Conservation (phyloP, 2,113 vertebrate species). For the Caracal caracal region DNA sequence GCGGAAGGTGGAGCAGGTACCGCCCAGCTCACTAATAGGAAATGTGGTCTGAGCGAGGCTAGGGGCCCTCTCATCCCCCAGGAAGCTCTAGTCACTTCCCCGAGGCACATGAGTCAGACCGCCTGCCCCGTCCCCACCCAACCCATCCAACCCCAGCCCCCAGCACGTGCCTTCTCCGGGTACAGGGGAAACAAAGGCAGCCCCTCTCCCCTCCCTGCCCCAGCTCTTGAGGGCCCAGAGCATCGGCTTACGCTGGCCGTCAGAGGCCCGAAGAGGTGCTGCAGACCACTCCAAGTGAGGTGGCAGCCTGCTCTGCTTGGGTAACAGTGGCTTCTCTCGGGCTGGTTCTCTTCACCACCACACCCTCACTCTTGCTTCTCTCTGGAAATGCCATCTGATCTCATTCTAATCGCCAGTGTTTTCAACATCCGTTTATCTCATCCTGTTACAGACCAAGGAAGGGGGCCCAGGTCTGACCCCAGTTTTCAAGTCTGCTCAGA, state of each 20-base stretch:
- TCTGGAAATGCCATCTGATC: neutral
- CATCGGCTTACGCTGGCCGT: neutral
- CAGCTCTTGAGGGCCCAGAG: neutral
- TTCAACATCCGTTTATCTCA: neutral
- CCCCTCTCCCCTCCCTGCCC: neutral
- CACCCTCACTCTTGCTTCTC: neutral
- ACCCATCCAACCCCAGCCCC: too few relatives aligned
- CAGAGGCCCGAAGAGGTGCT: neutral
- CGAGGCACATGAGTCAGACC: neutral
- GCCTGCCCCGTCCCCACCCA: too few relatives aligned
- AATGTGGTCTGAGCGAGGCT: neutral
- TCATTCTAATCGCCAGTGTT: neutral
- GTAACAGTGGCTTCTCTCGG: too few relatives aligned
- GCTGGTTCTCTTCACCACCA: neutral
- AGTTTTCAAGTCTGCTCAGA: neutral
- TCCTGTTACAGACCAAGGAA: neutral
- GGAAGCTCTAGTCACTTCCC: neutral
- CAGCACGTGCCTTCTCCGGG: neutral
- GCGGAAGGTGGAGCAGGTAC: slow-evolving; percentile 16
- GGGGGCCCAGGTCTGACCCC: neutral
- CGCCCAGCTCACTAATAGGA: neutral
- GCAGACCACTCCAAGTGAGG: neutral
- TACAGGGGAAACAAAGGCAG: neutral
- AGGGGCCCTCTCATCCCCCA: neutral
- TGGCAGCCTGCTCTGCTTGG: neutral